Evolutionary conservation across 2,888 invertebrate species (phyloP).

Genomic region (Phaonia tiefii): DNA sequence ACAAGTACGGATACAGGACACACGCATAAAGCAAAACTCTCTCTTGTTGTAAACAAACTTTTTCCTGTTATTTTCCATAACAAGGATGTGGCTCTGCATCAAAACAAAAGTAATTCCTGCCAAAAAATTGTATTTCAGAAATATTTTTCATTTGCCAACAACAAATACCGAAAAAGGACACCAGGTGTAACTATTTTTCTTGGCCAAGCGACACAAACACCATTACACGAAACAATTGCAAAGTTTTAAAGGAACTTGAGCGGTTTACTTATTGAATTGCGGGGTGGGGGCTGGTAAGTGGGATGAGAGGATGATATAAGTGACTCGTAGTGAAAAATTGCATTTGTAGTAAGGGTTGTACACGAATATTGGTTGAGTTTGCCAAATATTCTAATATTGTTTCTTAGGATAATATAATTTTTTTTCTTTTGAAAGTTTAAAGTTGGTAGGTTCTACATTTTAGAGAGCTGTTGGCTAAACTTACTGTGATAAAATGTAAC

Average conservation of each 20-base stretch:
- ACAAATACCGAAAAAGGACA: slow-evolving; percentile 14
- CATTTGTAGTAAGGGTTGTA: too few species aligned
- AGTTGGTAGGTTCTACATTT: too few species aligned
- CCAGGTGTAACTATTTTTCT: slow-evolving; percentile 46
- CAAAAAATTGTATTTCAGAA: slow-evolving; percentile 14
- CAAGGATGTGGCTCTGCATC: neutral
- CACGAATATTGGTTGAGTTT: too few species aligned
- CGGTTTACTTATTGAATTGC: slow-evolving; percentile 44
- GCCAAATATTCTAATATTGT: too few species aligned
- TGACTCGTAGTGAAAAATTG: neutral
- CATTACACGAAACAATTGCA: neutral
- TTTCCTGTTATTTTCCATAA: slow-evolving; percentile 17
- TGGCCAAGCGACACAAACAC: slow-evolving; percentile 29
- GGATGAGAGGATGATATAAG: too few species aligned
- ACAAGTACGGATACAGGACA: neutral
- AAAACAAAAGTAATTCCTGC: slow-evolving; percentile 28
- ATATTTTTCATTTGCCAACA: slow-evolving; percentile 1
- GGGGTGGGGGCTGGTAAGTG: neutral
- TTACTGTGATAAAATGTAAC: too few species aligned
- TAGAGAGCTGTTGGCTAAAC: too few species aligned
- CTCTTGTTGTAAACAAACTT: slow-evolving; percentile 25
- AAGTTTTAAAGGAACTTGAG: slow-evolving; percentile 22
- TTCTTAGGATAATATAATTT: too few species aligned
- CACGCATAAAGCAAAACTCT: slow-evolving; percentile 21
- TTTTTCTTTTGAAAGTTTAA: too few species aligned